Base-by-base conservation (phyloP, 92 coral and sea anemone genomes). In the Parazoanthus swiftii region DNA sequence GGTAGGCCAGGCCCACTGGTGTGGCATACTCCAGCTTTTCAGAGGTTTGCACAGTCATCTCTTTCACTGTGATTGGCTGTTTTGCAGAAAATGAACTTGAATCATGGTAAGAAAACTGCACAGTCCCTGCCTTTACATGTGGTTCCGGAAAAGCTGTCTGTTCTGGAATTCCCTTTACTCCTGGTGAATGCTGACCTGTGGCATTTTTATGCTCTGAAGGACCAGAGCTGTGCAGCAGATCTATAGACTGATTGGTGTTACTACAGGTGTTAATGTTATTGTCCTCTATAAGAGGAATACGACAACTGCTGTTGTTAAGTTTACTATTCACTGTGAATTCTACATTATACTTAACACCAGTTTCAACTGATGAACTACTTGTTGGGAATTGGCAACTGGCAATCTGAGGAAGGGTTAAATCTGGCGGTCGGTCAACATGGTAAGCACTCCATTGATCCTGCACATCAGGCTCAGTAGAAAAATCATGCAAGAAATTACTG, bases 351-450 rank as follows among this genome's bases (percentile, higher is more conserved):
- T 58, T 23, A 81, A 67, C 74, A 81, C 85, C 85, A 81, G 75
- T 39, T 36, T 6, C 74, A 59, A 65, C 74, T 81, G 75, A 81
- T 38, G 74, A 39, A 68, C 74, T 68, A 68, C 35, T 8, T 23
- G 33, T 68, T 35, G 10, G 23, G 4, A 3, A 25, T 68, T 6
- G n/a, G n/a, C n/a, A n/a, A n/a, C n/a, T n/a, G n/a, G n/a, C 33
- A 68, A 68, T 35, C 9, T 77, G 36, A 78, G 7, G 38, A 48
- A 46, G 26, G 2, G 66, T 1, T 18, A 26, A 21, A 44, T 86
- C 92, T 71, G 92, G 89, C 0, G 86, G 90, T 54, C 89, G 81
- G 80, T 70, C 89, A 15, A 90, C 86, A 50, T 90, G 89, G 79
- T 58, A 79, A 20, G 81, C 86, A 36, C 77, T 90, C 92, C 90